Conservation (phyloP, 2,113 vertebrate species). For the Cryptomyrus ogoouensis region DNA sequence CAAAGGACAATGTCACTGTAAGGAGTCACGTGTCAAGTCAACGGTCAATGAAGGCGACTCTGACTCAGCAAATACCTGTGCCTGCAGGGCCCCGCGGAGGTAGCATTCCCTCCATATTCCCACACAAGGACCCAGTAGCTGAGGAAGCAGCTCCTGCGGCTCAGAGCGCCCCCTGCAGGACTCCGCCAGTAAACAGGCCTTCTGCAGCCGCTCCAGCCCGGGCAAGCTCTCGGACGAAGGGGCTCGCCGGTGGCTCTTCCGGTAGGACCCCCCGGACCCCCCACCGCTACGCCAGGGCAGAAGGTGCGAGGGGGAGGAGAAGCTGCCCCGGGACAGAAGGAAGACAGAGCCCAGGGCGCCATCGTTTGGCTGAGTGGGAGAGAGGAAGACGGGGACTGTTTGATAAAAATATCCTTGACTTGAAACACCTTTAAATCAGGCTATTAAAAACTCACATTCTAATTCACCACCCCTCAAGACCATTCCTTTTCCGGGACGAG, state of each 20-base stretch:
- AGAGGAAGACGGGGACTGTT: background rate
- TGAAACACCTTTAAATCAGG: background rate
- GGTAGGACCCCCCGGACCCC: slow-evolving; percentile 43
- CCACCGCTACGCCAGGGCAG: slow-evolving; percentile 73
- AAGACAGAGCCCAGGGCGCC: slow-evolving; percentile 54
- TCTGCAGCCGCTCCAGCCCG: slow-evolving; percentile 61
- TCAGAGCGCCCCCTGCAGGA: slow-evolving; percentile 29
- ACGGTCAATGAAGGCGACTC: background rate
- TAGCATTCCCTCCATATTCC: slow-evolving; percentile 83
- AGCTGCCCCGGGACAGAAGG: slow-evolving; percentile 66
- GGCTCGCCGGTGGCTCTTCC: slow-evolving; percentile 60
- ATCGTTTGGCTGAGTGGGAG: slow-evolving; percentile 36
- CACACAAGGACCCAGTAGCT: slow-evolving; percentile 69
- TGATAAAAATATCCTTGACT: background rate
- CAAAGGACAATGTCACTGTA: background rate
- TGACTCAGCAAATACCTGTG: slow-evolving; percentile 60
- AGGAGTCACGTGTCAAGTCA: background rate
- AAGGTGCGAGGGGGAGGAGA: slow-evolving; percentile 68
- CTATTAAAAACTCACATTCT: slow-evolving; percentile 3
- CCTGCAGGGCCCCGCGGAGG: slow-evolving; percentile 73
- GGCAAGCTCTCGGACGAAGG: slow-evolving; percentile 65
- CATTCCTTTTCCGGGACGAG: background rate
- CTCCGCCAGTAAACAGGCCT: slow-evolving; percentile 38
- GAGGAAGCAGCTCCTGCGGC: slow-evolving; percentile 67
- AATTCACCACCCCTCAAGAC: slow-evolving; percentile 5